phyloP scores from a whole-genome alignment of 2,888 invertebrate species.

The Agrotis ipsilon region DNA sequence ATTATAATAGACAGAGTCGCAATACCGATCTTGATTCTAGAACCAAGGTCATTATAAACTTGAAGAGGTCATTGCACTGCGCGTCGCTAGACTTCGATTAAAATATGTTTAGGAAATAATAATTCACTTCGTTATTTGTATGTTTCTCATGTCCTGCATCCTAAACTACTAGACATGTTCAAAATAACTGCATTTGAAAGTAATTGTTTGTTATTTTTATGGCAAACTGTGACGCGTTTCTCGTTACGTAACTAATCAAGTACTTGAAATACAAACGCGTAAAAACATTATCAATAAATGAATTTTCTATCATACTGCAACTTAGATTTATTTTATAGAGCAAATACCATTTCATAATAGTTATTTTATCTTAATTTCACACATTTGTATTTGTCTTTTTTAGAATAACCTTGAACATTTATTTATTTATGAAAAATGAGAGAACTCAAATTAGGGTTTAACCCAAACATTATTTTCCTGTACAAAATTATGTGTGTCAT shows the following conservation, averaged over 20 bases:
- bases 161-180: neutral
- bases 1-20: conserved; percentile 43
- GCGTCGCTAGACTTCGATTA: conserved; percentile 50
- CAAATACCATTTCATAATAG: too few species aligned
- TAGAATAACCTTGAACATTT: conserved; percentile 9
- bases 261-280: conserved; percentile 32
- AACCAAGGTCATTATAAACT: conserved; percentile 54
- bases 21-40: conserved; percentile 49
- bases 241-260: conserved; percentile 35
- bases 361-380: neutral
- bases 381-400: neutral
- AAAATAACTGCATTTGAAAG: conserved; percentile 3
- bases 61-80: conserved; percentile 59
- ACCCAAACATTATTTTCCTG: conserved; percentile 39
- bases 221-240: conserved; percentile 18
- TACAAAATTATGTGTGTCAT: conserved; percentile 24
- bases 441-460: conserved; percentile 12
- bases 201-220: conserved; percentile 13
- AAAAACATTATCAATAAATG: conserved; percentile 10
- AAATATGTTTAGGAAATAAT: conserved; percentile 38
- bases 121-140: conserved; percentile 40
- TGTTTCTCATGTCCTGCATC: conserved; percentile 23
- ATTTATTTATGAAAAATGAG: conserved; percentile 4
- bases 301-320: conserved; percentile 2
- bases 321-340: neutral